Base-by-base conservation (phyloP, 2,888 invertebrate genomes). In the Leucania comma region DNA sequence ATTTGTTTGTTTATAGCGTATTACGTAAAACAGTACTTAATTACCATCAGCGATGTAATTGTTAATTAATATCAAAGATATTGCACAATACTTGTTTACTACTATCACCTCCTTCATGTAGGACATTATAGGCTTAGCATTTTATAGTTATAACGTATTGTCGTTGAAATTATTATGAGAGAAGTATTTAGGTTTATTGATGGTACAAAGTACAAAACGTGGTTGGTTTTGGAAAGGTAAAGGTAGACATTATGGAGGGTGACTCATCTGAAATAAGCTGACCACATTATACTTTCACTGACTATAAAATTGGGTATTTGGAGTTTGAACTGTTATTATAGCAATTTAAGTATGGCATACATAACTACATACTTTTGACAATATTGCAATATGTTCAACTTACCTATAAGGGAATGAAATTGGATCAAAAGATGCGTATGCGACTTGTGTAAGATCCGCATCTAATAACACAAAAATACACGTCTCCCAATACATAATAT, bases 271-370 rank as follows among this genome's bases (percentile, higher is more conserved):
- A 80, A 69, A 66, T 59, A 42, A 66, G 38, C 46, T 59, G 60
- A 66, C 53, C 65, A 32, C 48, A 75, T 58, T 42, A 66, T 54
- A 80, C 80, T 75, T 78, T 80, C 80, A 65, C 80, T 42, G 38
- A 29, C 17, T 51, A 48, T 80, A 80, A 78, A 80, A 68, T 80
- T 80, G 35, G 75, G 77, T 62, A 68, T 75, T 66, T 73, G 51
- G 26, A 58, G 64, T 74, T 66, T 73, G 51, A 22, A 59, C 64
- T 74, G 48, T 68, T 77, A 68, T 75, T 64, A 68, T 35, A 35
- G 68, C 63, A 68, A 79, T 77, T 74, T 74, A 35, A 68, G 67
- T 60, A 65, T 48, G n/a, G 38, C 62, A 35, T 63, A 77, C 56
- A 50, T 70, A 75, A 62, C 77, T 26, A 71, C 38, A n/a, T 26